These are phyloP conservation scores for Diadema setosum DNA, from an alignment of 35 echinoderm and acorn worm species.

Conservation along the genomic window DNA sequence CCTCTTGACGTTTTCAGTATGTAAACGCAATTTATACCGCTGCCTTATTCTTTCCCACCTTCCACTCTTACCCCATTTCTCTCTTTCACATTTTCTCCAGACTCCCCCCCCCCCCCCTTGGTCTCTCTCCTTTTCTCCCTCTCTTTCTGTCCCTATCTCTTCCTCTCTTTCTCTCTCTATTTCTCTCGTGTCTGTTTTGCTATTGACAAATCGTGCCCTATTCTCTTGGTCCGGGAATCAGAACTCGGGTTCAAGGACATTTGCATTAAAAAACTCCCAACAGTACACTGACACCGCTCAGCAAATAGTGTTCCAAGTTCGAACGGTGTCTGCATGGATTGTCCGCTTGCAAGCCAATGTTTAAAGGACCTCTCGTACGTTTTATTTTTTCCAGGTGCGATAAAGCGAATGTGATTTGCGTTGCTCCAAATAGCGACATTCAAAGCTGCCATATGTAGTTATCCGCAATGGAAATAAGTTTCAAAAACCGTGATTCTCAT, in stretches of 20 bases:
- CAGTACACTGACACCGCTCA: conserved; percentile 1
- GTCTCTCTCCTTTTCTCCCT: not conserved
- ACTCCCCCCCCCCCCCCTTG: not conserved
- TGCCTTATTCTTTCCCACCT: not conserved
- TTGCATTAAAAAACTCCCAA: not conserved
- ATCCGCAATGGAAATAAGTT: no score
- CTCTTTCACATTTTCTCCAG: not conserved
- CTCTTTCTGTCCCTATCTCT: not conserved
- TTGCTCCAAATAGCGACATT: no score
- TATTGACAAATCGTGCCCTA: not conserved
- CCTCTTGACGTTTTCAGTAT: no score
- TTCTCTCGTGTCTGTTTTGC: not conserved
- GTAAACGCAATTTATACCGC: no score
- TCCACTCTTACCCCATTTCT: not conserved
- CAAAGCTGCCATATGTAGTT: no score
- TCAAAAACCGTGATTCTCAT: no score
- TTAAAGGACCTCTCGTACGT: no score
- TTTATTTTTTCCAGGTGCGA: no score
- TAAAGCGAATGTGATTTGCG: no score
- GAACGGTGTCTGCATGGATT: no score
- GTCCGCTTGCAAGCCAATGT: no score
- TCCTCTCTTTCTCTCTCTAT: not conserved
- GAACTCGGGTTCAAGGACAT: not conserved
- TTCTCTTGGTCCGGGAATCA: not conserved
- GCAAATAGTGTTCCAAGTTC: no score